phyloP scores from a whole-genome alignment of 1,140 invertebrate species.

The Euura lappo region DNA sequence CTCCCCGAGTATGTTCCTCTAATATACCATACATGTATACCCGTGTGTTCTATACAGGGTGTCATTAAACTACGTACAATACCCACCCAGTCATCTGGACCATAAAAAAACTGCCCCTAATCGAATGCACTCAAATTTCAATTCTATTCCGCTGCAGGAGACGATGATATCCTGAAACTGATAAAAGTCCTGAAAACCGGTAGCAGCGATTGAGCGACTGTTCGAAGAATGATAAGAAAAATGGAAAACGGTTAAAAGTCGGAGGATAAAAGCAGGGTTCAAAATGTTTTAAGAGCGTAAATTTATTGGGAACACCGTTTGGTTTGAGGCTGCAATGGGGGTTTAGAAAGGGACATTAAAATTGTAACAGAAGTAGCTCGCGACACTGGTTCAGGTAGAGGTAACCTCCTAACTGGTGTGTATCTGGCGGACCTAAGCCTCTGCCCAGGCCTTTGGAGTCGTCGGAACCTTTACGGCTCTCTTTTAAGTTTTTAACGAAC shows the following conservation, averaged over 20 bases:
- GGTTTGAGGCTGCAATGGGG: background rate
- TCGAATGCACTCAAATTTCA: no score
- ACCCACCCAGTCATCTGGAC: background rate
- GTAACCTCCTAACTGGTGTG: background rate
- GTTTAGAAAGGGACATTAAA: slow-evolving; percentile 21
- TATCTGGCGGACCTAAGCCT: background rate
- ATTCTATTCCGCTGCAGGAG: no score
- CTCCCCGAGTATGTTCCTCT: background rate
- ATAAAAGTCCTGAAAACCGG: no score
- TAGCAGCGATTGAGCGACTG: no score
- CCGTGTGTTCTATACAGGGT: background rate
- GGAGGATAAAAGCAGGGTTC: no score
- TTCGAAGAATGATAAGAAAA: no score
- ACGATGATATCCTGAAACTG: no score
- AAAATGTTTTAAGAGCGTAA: no score
- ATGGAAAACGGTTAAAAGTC: no score
- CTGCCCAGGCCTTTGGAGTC: background rate
- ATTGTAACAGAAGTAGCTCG: slow-evolving; percentile 24
- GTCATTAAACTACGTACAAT: background rate
- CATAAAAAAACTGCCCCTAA: no score
- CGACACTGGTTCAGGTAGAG: slow-evolving; percentile 20
- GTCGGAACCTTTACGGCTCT: slow-evolving; percentile 12
- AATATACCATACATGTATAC: background rate
- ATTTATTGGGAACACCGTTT: background rate
- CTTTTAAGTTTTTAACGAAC: slow-evolving; percentile 28